These are phyloP conservation scores for Holotrichia oblita DNA, from an alignment of 1,140 invertebrate genomes.

Conservation along the genomic window DNA sequence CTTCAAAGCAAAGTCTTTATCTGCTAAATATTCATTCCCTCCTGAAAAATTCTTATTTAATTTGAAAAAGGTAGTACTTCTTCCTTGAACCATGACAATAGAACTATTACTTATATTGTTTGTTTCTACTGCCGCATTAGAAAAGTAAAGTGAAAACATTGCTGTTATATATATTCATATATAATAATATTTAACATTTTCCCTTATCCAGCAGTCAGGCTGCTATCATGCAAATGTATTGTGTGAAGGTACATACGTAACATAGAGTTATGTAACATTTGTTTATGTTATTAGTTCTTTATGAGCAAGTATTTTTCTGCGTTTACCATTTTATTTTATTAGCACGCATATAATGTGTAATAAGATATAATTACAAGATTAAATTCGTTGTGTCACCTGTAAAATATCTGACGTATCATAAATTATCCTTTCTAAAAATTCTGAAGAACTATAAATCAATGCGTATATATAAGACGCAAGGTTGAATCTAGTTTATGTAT, in stretches of 20 bases:
- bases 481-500: background rate
- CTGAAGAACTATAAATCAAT: slow-evolving; percentile 9
- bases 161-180: too few relatives aligned
- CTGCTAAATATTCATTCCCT: too few relatives aligned
- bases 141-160: too few relatives aligned
- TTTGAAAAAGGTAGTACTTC: too few relatives aligned
- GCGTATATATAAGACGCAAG: background rate
- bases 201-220: too few relatives aligned
- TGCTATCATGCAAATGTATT: background rate
- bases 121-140: too few relatives aligned
- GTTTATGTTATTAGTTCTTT: slow-evolving; percentile 11
- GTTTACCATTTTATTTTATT: slow-evolving; percentile 6
- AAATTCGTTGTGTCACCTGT: slow-evolving; percentile 23
- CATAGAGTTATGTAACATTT: slow-evolving; percentile 7
- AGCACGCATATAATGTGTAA: slow-evolving; percentile 1
- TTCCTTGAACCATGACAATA: too few relatives aligned
- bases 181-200: too few relatives aligned
- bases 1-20: too few relatives aligned
- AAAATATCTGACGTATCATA: slow-evolving; percentile 9
- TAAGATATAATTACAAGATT: background rate
- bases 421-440: slow-evolving; percentile 36
- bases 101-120: too few relatives aligned
- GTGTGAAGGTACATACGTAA: background rate
- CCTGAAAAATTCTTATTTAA: too few relatives aligned
- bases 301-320: background rate